Evolutionary conservation across 1,140 invertebrate species (phyloP), one percentile per base, ranked within the genome.

Genomic region (Philopotamus ludificatus): DNA sequence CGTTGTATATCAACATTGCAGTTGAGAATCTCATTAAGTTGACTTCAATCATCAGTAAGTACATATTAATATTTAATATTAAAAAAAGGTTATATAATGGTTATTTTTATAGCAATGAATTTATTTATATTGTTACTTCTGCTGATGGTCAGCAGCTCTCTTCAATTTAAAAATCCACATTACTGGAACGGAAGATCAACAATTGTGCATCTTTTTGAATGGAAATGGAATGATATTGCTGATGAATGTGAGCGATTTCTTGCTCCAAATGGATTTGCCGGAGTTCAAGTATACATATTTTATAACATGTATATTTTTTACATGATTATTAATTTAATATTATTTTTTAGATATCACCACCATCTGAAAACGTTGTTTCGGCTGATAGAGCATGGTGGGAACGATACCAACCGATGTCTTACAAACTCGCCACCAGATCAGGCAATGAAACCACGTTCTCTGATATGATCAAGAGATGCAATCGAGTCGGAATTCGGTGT

Each of bases 321-420:
- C 4, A 34, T 34, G 28, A 34, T 34, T 7, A 7, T 34, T 34
- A 34, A 34, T 7, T 7, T 12, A 34, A 34, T 7, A 34, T 34
- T 12, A 12, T 7, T 34, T 7, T 7, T 34, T 34, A 62, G 47
- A 23, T 34, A 34, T 57, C 54, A 4, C 54, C 54, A 9, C 23
- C 54, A 22, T 34, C 23, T 8, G 54, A 57, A 34, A 57, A 57
- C 39, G 3, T 39, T 2, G 28, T 39, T 2, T 22, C 23, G 3
- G 25, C 9, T 12, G 66, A 73, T 44, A 83, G 86, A 50, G 88
- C 81, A 67, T 92, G 82, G 92, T 91, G 83, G 82, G 89, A 93
- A 75, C 78, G 91, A 15, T 94, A 94, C 70, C 92, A 94, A 73
- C 90, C 90, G 0, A 83, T 94, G n/a, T 91, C 90, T 26, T 94